These are phyloP conservation scores for Drosophila navojoa DNA, from an alignment of 1,140 invertebrate genomes.

Conservation along the genomic window DNA sequence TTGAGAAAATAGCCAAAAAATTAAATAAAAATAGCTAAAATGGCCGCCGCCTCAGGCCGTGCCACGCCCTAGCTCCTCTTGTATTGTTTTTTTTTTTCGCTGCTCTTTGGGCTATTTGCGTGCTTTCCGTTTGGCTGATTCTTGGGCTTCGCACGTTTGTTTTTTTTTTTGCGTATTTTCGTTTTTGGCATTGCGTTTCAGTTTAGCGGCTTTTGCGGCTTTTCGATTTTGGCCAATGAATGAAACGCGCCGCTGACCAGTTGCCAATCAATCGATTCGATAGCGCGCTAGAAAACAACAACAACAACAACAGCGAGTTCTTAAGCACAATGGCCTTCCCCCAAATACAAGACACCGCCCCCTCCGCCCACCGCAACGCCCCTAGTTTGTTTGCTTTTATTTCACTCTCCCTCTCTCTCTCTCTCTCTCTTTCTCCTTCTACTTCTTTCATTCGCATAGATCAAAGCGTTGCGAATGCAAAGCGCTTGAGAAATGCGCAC, in stretches of 20 bases:
- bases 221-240: conserved; percentile 23
- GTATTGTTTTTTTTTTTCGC: not conserved
- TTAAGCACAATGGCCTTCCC: conserved; percentile 37
- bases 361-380: conserved; percentile 16
- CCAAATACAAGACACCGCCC: conserved; percentile 12
- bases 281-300: not conserved
- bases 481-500: conserved; percentile 66
- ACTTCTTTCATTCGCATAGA: conserved; percentile 38
- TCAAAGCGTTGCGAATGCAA: conserved; percentile 61
- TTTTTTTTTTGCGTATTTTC: conserved; percentile 5
- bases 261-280: conserved; percentile 43
- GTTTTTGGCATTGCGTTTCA: conserved; percentile 17
- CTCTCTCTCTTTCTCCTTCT: conserved; percentile 3
- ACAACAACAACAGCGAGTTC: conserved; percentile 7
- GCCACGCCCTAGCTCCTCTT: not conserved
- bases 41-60: conserved; percentile 11
- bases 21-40: conserved; percentile 51
- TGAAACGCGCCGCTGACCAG: conserved; percentile 17
- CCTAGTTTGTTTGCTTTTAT: conserved; percentile 16
- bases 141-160: conserved; percentile 43
- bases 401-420: not conserved
- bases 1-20: conserved; percentile 49
- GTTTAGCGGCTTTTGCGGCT: conserved; percentile 21
- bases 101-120: conserved; percentile 21
- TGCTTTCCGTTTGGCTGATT: conserved; percentile 49